Percentiles rank a stretch among this genome's conserved stretches.
These are phyloP conservation scores for Calephelis nemesis DNA, from an alignment of 1,140 invertebrate genomes.

Conservation along the genomic window DNA sequence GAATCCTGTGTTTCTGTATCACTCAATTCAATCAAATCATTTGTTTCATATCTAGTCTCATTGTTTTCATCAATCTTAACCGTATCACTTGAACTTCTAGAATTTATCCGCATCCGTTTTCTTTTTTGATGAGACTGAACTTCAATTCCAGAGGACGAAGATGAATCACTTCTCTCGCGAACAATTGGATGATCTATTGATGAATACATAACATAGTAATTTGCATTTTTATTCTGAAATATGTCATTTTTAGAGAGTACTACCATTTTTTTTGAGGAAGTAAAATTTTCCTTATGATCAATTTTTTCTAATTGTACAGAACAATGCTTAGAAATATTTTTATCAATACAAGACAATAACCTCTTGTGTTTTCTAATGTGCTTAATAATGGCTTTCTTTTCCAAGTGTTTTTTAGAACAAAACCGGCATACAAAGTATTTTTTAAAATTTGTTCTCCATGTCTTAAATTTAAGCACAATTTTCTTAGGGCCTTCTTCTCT, in stretches of 20 bases:
- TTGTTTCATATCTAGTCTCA: constrained; percentile 19
- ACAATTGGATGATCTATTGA: background rate
- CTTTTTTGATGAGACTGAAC: constrained; percentile 31
- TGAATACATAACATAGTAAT: constrained; percentile 42
- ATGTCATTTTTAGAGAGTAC: constrained; percentile 43
- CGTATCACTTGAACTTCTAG: constrained; percentile 56
- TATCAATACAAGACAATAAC: constrained; percentile 30
- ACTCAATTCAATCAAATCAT: constrained; percentile 44
- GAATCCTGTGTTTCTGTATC: constrained; percentile 42
- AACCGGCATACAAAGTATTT: constrained; percentile 49
- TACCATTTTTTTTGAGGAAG: constrained; percentile 39
- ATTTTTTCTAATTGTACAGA: constrained; percentile 43
- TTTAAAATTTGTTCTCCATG: constrained; percentile 39
- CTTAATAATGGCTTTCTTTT: constrained; percentile 31
- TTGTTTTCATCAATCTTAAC: constrained; percentile 30
- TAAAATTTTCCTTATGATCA: constrained; percentile 49
- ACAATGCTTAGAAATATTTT: constrained; percentile 41
- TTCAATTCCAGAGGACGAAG: constrained; percentile 37
- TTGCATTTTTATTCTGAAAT: constrained; percentile 35
- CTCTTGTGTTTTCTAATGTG: constrained; percentile 35
- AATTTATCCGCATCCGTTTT: constrained; percentile 37
- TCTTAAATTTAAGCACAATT: constrained; percentile 6
- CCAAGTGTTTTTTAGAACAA: constrained; percentile 38
- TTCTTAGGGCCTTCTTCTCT: background rate
- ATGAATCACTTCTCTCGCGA: constrained; percentile 11